Base-by-base conservation (phyloP, 2,797 vertebrate genomes). In the Gephyroberyx darwinii region DNA sequence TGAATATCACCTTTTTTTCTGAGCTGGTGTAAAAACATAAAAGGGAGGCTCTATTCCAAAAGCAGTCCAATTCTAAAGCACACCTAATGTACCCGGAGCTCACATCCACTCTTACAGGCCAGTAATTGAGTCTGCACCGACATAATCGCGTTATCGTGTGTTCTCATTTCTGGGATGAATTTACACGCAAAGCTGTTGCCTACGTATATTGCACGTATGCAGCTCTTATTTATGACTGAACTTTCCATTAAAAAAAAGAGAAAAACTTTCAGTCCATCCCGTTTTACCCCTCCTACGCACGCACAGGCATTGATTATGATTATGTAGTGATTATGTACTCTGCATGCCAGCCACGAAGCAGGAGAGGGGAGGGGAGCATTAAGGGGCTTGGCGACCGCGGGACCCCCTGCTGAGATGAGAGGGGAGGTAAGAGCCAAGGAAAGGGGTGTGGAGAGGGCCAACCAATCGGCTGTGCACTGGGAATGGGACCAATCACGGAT, bases 371-470 rank as follows among this genome's bases (percentile, higher is more conserved):
- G 94, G 95, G 94, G 95, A 94, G 95, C 95, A 95, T 96, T 94
- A 96, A 96, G 95, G 95, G 95, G 88, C 86, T 92, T 94, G 95
- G 94, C 94, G 96, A 95, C 95, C 94, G 94, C 91, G 93, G 93
- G 93, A 95, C 95, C 95, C 95, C 96, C 93, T 93, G 95, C 96
- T 94, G 91, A 90, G 91, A 90, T 90, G 88, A 95, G 94, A 93
- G 93, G 92, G 93, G 93, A 96, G 94, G 96, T 96, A 95, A 96
- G 96, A 96, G 95, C 96, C 94, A 94, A 93, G 93, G 93, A 95
- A 95, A 95, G 93, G 93, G 91, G 94, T 92, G 84, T 93, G 94
- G 94, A 91, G 92, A 93, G 92, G 93, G 90, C 84, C 63, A 90
- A 89, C 91, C 92, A 96, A 93, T 93, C 93, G 86, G 90, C 91